Conservation (phyloP, 2,113 vertebrate genomes). For the Tinamus guttatus region DNA sequence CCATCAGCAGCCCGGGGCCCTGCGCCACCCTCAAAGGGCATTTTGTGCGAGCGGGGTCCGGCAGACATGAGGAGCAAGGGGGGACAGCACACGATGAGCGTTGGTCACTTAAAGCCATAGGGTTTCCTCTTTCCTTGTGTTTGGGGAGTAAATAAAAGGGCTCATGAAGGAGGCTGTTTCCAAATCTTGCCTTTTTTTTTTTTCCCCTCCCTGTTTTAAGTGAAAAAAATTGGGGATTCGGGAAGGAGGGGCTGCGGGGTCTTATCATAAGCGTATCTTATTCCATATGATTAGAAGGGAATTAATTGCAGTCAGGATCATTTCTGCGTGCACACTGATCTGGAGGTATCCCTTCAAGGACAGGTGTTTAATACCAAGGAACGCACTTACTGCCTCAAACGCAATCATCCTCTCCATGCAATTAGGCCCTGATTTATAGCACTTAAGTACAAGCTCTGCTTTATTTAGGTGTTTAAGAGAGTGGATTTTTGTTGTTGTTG, state of each 20-base stretch:
- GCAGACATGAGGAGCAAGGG: background rate
- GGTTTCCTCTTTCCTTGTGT: background rate
- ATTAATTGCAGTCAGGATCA: background rate
- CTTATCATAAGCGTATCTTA: no score
- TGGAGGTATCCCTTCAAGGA: constrained; percentile 22
- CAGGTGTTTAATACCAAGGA: constrained; percentile 19
- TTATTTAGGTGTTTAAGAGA: background rate
- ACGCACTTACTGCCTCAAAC: background rate
- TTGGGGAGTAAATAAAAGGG: no score
- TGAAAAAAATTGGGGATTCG: background rate
- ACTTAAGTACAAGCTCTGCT: background rate
- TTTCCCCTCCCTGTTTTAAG: background rate
- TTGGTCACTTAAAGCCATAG: background rate
- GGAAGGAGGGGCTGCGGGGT: background rate
- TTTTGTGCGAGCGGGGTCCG: constrained; percentile 29
- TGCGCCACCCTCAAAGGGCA: constrained; percentile 25
- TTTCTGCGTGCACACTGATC: background rate
- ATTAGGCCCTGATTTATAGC: constrained; percentile 20
- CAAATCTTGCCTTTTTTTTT: no score
- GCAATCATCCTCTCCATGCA: background rate
- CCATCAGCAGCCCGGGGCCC: background rate
- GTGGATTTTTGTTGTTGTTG: background rate
- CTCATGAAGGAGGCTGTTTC: no score
- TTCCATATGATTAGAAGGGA: background rate
- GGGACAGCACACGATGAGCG: background rate